Base-by-base conservation (phyloP, 1,140 invertebrate genomes). In the Diuraphis noxia region DNA sequence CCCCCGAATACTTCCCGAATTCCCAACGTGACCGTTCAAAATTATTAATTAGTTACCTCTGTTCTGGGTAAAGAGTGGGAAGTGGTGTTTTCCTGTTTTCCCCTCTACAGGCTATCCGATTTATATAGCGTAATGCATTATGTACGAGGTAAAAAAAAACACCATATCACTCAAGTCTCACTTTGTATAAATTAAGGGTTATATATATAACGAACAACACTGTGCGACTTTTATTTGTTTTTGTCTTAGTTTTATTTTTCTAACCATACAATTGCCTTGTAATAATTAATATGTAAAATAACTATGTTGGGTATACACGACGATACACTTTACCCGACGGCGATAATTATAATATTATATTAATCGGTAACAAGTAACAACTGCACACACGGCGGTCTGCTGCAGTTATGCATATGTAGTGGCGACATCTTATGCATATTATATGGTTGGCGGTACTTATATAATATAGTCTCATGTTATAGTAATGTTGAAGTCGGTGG, bases 251-350 rank as follows among this genome's bases (percentile, higher is more conserved):
- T 36, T 49, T 49, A n/a, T 46, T 46, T 36, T 36, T 49, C 38
- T 38, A 86, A 38, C 25, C 7, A 52, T 72, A 0, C 84, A 4
- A 38, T 86, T 86, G 49, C 19, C 84, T 43, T 86, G 34, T 36
- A 52, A 86, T 86, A 52, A 86, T 86, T 52, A 86, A 52, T 49
- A 52, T 52, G 46, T 52, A 86, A 86, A 86, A 86, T 86, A 86
- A 52, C 23, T 10, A 0, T 2, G 43, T 86, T 86, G 17, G 56
- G 56, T 56, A 17, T 49, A 86, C 43, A 49, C 43, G 85, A 17
- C 43, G 34, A 52, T 86, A 86, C 46, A 36, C 85, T 86, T 49
- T 46, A 86, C 85, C 34, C 85, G 85, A 86, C 85, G 46, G 52
- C 85, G 85, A 86, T 86, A 52, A 86, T 86, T 86, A 52, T 25